phyloP scores from a whole-genome alignment of 2,888 invertebrate species.

The Galeruca laticollis region DNA sequence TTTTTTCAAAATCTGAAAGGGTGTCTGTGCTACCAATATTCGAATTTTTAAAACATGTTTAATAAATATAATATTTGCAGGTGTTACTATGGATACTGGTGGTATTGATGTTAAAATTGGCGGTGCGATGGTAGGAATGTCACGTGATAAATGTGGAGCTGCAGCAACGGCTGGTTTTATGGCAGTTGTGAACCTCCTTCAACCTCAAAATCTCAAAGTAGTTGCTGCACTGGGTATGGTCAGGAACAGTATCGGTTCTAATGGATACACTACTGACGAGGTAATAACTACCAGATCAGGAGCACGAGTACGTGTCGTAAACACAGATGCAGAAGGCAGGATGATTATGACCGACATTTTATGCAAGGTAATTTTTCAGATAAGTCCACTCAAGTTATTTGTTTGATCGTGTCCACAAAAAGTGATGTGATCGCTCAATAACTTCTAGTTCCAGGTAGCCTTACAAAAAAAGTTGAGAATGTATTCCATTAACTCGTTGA shows the following conservation, averaged over 20 bases:
- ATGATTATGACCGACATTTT: slow-evolving; percentile 94
- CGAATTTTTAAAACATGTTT: not conserved
- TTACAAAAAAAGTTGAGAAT: too few relatives aligned
- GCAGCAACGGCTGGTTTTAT: slow-evolving; percentile 94
- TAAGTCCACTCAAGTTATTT: too few relatives aligned
- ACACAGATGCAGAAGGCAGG: slow-evolving; percentile 96
- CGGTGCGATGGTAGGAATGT: slow-evolving; percentile 89
- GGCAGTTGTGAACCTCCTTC: slow-evolving; percentile 75
- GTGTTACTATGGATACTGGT: slow-evolving; percentile 90
- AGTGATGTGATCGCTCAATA: too few relatives aligned
- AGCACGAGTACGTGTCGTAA: slow-evolving; percentile 86
- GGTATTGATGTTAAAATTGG: slow-evolving; percentile 87
- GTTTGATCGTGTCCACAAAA: too few relatives aligned
- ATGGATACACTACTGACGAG: slow-evolving; percentile 92
- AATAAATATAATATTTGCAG: slow-evolving; percentile 36
- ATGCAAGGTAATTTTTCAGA: slow-evolving; percentile 73
- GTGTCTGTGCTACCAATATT: not conserved
- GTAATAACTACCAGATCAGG: slow-evolving; percentile 87
- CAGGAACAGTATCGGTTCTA: slow-evolving; percentile 90
- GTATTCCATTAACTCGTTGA: too few relatives aligned
- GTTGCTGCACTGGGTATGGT: slow-evolving; percentile 87
- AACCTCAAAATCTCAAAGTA: slow-evolving; percentile 82
- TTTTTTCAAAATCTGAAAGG: too few relatives aligned
- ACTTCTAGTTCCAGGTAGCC: too few relatives aligned
- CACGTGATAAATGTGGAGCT: slow-evolving; percentile 94